Conservation (phyloP, 2,797 vertebrate genomes). For the Tangara arthus region DNA sequence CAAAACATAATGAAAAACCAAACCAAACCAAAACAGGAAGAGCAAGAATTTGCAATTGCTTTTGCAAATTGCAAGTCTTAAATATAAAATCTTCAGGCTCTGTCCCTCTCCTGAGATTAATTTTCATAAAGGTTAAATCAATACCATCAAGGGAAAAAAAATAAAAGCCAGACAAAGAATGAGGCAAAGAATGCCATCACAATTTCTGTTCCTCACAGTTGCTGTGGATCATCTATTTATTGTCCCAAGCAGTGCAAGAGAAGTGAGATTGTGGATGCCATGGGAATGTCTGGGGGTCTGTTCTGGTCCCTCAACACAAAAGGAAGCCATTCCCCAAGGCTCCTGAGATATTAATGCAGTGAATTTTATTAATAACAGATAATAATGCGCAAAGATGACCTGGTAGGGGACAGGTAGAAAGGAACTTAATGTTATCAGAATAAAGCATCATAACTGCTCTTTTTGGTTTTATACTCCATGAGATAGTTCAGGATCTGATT, state of each 20-base stretch:
- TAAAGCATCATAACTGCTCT: background rate
- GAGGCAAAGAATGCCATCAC: background rate
- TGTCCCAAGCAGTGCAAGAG: background rate
- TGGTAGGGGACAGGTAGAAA: background rate
- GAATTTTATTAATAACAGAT: background rate
- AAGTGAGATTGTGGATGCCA: background rate
- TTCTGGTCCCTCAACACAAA: background rate
- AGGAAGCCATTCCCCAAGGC: background rate
- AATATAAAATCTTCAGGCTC: constrained; percentile 9
- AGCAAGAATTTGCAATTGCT: background rate
- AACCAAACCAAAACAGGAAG: background rate
- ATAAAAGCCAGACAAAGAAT: background rate
- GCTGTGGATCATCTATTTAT: background rate
- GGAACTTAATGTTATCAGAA: background rate
- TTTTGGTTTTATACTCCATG: background rate
- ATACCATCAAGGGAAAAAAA: background rate
- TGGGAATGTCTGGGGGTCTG: background rate
- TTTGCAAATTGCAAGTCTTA: background rate
- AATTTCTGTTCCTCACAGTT: background rate
- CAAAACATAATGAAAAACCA: background rate
- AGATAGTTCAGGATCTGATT: background rate
- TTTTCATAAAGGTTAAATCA: constrained; percentile 38
- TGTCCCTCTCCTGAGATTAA: constrained; percentile 21
- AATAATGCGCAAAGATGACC: background rate
- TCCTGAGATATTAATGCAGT: background rate